Evolutionary conservation across 2,113 vertebrate species (phyloP).

Genomic region (Orcinus orca): DNA sequence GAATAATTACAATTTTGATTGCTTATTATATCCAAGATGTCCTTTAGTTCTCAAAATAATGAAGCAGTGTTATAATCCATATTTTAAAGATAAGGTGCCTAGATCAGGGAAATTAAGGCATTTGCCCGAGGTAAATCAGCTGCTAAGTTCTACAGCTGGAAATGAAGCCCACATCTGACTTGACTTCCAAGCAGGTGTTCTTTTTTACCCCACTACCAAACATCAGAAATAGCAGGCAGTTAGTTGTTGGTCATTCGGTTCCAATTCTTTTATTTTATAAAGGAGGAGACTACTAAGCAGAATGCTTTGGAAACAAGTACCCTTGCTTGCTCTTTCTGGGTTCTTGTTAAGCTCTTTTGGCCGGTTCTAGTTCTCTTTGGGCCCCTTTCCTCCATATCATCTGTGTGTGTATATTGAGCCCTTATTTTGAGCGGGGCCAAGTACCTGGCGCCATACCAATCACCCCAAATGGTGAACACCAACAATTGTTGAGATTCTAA

Average conservation of each 20-base stretch:
- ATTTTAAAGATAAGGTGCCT: not conserved
- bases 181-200: not conserved
- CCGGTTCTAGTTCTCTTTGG: not conserved
- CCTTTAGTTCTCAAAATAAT: not conserved
- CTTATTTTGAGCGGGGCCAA: not conserved
- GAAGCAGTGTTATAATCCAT: not conserved
- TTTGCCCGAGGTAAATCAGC: not conserved
- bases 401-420: not conserved
- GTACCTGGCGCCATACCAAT: not conserved
- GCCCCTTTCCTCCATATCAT: not conserved
- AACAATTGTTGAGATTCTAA: not conserved
- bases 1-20: not conserved
- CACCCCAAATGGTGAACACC: not conserved
- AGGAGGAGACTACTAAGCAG: not conserved
- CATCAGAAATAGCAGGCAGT: not conserved
- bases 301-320: not conserved
- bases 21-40: not conserved
- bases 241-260: not conserved
- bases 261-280: not conserved
- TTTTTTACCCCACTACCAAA: not conserved
- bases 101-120: not conserved
- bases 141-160: not conserved
- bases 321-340: not conserved
- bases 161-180: not conserved
- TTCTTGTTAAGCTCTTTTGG: not conserved